A percentile compares a stretch with the other conserved stretches of the same genome.
These are phyloP conservation scores for Hestina assimilis DNA, from an alignment of 1,140 invertebrate genomes.

Conservation along the genomic window DNA sequence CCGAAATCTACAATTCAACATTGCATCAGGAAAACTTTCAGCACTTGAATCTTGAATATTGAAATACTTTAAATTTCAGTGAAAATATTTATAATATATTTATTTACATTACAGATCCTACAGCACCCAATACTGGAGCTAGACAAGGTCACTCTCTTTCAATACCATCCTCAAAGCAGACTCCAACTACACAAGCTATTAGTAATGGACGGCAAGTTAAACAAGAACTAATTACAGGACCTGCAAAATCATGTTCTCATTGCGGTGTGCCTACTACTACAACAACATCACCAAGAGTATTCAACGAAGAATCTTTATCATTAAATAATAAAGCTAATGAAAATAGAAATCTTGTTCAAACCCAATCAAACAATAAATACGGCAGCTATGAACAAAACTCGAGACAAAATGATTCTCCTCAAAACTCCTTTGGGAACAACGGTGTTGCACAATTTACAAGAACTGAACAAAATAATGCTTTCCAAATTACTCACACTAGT, in stretches of 20 bases:
- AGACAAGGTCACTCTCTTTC: slow-evolving; percentile 47
- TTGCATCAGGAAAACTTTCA: too few relatives aligned
- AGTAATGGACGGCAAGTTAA: slow-evolving; percentile 1
- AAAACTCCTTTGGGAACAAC: background rate
- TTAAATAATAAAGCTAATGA: background rate
- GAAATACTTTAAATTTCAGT: background rate
- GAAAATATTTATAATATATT: background rate
- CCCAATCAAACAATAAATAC: background rate
- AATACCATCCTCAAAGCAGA: slow-evolving; percentile 40
- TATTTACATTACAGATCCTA: slow-evolving; percentile 46
- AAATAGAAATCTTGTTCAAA: background rate
- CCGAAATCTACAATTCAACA: too few relatives aligned
- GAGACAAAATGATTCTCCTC: background rate
- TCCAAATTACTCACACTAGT: background rate
- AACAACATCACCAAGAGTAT: slow-evolving; percentile 34
- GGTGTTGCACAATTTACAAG: background rate
- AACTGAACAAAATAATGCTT: background rate
- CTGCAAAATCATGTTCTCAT: slow-evolving; percentile 60
- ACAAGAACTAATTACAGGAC: slow-evolving; percentile 7
- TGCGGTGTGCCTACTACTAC: slow-evolving; percentile 71
- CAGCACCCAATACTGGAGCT: slow-evolving; percentile 16
- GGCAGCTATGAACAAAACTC: background rate
- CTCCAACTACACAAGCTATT: slow-evolving; percentile 1
- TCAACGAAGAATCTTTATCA: background rate
- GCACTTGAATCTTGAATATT: too few relatives aligned